These are phyloP conservation scores for Sebastiscus tertius DNA, from an alignment of 2,797 vertebrate species.

Conservation along the genomic window DNA sequence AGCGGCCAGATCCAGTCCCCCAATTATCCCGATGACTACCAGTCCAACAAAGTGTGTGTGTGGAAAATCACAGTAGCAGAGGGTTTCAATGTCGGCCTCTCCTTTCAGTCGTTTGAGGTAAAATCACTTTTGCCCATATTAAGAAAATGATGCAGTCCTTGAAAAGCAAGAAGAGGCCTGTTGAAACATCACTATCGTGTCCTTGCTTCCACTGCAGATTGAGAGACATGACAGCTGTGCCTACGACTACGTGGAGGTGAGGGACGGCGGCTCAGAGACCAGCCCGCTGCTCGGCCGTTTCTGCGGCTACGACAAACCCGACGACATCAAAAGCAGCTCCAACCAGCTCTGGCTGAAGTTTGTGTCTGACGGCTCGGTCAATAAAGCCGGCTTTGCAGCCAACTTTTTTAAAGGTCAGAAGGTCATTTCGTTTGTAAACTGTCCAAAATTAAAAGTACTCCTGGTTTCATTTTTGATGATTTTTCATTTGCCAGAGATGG, in stretches of 20 bases:
- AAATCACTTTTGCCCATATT: neutral
- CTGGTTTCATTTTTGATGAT: neutral
- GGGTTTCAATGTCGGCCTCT: constrained; percentile 91
- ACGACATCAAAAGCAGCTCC: constrained; percentile 92
- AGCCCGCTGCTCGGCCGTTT: constrained; percentile 91
- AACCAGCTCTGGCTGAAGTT: constrained; percentile 97
- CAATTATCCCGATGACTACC: constrained; percentile 97
- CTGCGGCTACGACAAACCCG: constrained; percentile 94
- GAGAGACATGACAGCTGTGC: constrained; percentile 94
- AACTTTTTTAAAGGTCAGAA: constrained; percentile 94
- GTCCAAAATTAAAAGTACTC: neutral
- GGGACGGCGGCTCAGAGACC: constrained; percentile 87
- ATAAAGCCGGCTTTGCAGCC: constrained; percentile 94
- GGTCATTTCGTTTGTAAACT: neutral
- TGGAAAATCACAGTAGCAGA: constrained; percentile 94
- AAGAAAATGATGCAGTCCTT: too few relatives aligned
- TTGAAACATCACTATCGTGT: neutral
- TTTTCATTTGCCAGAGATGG: constrained; percentile 85
- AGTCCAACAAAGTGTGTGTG: constrained; percentile 92
- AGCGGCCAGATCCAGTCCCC: constrained; percentile 96
- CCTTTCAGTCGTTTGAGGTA: constrained; percentile 98
- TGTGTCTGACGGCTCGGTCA: constrained; percentile 94
- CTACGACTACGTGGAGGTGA: constrained; percentile 95
- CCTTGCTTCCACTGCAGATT: constrained; percentile 77
- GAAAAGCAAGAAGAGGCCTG: neutral